These are phyloP conservation scores for Oithona nana DNA, from an alignment of 2,888 invertebrate species.

Conservation along the genomic window DNA sequence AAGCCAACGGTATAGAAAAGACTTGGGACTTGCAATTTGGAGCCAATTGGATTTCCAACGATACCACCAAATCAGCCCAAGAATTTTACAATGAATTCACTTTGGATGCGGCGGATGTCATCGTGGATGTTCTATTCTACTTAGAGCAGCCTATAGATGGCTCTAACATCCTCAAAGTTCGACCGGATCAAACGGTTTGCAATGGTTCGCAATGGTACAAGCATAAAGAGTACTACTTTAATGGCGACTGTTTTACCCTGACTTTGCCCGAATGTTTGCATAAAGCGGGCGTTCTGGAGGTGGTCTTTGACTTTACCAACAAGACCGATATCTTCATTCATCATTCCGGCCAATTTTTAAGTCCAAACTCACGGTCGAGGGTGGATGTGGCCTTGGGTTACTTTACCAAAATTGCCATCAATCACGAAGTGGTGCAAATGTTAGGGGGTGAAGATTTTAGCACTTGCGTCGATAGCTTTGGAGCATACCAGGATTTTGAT, in stretches of 20 bases:
- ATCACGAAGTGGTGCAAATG: slow-evolving; percentile 1
- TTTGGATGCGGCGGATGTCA: background rate
- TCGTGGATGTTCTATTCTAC: background rate
- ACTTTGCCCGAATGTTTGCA: background rate
- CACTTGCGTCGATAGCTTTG: background rate
- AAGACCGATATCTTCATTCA: slow-evolving; percentile 6
- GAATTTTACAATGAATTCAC: background rate
- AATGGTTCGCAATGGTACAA: background rate
- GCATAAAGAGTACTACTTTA: background rate
- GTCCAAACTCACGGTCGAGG: background rate
- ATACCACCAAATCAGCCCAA: background rate
- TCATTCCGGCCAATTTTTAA: slow-evolving; percentile 1
- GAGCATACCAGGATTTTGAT: background rate
- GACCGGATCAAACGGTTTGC: background rate
- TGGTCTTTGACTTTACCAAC: background rate
- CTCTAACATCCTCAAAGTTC: background rate
- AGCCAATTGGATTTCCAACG: background rate
- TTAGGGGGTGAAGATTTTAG: background rate
- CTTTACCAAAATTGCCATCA: background rate
- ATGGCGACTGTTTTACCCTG: background rate
- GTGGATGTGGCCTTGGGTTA: slow-evolving; percentile 1
- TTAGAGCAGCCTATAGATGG: background rate
- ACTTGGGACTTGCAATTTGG: background rate
- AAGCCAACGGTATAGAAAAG: background rate
- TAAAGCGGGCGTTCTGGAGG: background rate